phyloP scores from a whole-genome alignment of 2,888 invertebrate genomes.

The Unio delphinus region DNA sequence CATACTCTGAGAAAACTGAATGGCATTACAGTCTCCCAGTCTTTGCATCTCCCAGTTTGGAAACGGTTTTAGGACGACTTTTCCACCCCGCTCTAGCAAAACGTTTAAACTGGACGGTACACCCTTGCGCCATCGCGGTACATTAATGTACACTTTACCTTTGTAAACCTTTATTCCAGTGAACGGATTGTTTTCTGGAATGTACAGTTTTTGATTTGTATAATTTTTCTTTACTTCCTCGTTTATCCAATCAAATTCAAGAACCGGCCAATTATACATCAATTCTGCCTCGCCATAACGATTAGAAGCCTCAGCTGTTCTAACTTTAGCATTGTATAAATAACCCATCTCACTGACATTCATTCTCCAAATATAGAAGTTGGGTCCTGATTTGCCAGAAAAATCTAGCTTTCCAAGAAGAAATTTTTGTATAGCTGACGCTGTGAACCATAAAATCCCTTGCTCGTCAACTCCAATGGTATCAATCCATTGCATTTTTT shows the following conservation, averaged over 20 bases:
- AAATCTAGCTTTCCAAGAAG: conserved; percentile 31
- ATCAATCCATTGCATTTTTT: conserved; percentile 42
- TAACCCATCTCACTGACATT: conserved; percentile 24
- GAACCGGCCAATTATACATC: conserved; percentile 6
- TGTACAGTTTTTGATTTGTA: neutral
- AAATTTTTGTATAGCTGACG: conserved; percentile 31
- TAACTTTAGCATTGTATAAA: neutral
- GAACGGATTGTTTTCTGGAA: conserved; percentile 7
- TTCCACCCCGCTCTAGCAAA: conserved; percentile 14
- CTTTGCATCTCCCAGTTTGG: conserved; percentile 35
- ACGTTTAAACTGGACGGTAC: conserved; percentile 17
- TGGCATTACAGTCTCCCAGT: conserved; percentile 30
- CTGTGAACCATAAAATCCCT: conserved; percentile 44
- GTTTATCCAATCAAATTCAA: conserved; percentile 10
- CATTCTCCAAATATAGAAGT: conserved; percentile 40
- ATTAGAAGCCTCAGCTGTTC: no score
- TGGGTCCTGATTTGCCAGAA: conserved; percentile 23
- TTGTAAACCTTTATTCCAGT: conserved; percentile 10
- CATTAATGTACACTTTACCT: conserved; percentile 3
- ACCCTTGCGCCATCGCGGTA: conserved; percentile 8
- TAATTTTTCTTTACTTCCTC: conserved; percentile 1
- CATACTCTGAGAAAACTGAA: conserved; percentile 42
- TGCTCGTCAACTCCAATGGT: conserved; percentile 34
- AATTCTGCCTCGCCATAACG: conserved; percentile 1
- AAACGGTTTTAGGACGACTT: conserved; percentile 25